Percentiles rank a stretch among this genome's conserved stretches.
Conservation (phyloP, 2,113 vertebrate genomes). For the Lamprotornis superbus region DNA sequence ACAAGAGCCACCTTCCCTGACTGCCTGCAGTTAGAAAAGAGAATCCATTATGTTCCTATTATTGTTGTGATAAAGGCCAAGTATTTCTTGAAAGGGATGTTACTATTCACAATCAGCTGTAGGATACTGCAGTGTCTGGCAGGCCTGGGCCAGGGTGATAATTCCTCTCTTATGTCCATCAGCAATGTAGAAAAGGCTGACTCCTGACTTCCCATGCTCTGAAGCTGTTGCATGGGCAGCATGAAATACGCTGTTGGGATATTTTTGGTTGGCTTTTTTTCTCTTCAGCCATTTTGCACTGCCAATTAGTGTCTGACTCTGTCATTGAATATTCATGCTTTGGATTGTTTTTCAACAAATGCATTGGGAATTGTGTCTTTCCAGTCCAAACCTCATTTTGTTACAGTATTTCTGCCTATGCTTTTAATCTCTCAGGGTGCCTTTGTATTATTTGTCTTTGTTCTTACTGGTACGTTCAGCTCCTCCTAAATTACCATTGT, state of each 20-base stretch:
- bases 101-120: not conserved
- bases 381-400: slow-evolving; percentile 53
- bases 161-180: not conserved
- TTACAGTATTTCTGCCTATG: slow-evolving; percentile 51
- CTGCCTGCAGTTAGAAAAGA: not conserved
- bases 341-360: slow-evolving; percentile 66
- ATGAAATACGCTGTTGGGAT: not conserved
- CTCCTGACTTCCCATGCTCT: not conserved
- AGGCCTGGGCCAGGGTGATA: not conserved
- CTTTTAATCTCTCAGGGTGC: slow-evolving; percentile 52
- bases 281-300: slow-evolving; percentile 39
- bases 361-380: slow-evolving; percentile 53
- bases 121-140: not conserved
- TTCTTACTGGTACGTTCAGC: slow-evolving; percentile 52
- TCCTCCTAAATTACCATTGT: slow-evolving; percentile 63
- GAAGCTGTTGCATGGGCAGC: not conserved
- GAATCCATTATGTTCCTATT: not conserved
- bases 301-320: slow-evolving; percentile 42
- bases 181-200: not conserved
- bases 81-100: not conserved
- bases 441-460: slow-evolving; percentile 57
- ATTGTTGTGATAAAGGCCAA: not conserved
- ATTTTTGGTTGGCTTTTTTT: not conserved
- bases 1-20: not conserved
- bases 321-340: slow-evolving; percentile 55